Evolutionary conservation across 1,140 invertebrate genomes (phyloP).

Genomic region (Vollenhovia emeryi): DNA sequence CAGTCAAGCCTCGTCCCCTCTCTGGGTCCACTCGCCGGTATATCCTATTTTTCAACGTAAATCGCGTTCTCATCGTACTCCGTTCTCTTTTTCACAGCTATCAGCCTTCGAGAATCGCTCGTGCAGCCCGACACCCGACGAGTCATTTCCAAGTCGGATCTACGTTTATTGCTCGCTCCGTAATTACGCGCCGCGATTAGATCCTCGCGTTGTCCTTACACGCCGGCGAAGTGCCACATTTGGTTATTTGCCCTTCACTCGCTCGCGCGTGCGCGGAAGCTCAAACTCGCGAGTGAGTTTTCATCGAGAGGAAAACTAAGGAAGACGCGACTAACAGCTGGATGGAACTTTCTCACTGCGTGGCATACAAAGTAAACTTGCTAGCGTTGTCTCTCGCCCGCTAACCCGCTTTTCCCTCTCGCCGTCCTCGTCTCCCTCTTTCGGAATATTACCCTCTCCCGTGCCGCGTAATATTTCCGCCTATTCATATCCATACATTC

Average conservation of each 20-base stretch:
- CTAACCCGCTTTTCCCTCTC: slow-evolving; percentile 20
- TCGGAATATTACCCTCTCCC: slow-evolving; percentile 37
- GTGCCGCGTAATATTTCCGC: slow-evolving; percentile 70
- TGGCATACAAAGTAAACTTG: slow-evolving; percentile 69
- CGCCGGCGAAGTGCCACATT: background rate
- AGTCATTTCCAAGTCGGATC: background rate
- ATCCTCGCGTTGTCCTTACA: background rate
- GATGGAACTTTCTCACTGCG: slow-evolving; percentile 57
- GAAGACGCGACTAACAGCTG: slow-evolving; percentile 56
- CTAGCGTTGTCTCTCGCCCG: slow-evolving; percentile 52
- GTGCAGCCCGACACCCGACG: too few species aligned
- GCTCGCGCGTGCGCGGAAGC: slow-evolving; percentile 9
- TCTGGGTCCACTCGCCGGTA: background rate
- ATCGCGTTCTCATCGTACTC: background rate
- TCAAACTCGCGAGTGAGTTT: slow-evolving; percentile 48
- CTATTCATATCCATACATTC: slow-evolving; percentile 67
- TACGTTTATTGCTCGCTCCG: background rate
- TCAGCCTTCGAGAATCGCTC: background rate
- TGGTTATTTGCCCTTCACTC: slow-evolving; percentile 38
- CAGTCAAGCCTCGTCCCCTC: slow-evolving; percentile 32
- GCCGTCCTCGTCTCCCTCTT: background rate
- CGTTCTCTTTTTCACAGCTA: background rate
- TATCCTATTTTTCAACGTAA: background rate
- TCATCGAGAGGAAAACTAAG: slow-evolving; percentile 55
- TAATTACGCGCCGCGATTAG: slow-evolving; percentile 12